Conservation (phyloP, 2,113 vertebrate species). For the Odocoileus virginianus region DNA sequence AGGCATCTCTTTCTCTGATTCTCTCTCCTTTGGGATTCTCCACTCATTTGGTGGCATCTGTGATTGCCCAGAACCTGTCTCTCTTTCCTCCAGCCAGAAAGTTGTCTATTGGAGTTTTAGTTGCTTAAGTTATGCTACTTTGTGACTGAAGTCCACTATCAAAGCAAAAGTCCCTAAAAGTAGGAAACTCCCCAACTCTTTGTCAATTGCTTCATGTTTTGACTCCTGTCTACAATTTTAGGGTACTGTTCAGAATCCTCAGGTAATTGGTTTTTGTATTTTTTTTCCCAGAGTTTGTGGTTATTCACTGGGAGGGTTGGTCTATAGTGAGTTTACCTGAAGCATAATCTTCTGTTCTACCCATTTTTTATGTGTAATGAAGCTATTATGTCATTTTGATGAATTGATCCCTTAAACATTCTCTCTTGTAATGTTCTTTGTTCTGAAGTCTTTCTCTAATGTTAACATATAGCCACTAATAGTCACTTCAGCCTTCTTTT, state of each 20-base stretch:
- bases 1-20: neutral
- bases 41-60: neutral
- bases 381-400: neutral
- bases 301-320: neutral
- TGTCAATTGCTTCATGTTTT: neutral
- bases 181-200: neutral
- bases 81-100: neutral
- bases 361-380: neutral
- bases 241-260: neutral
- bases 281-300: neutral
- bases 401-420: neutral
- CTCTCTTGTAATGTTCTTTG: neutral
- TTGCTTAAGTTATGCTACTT: neutral
- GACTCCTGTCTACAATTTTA: neutral
- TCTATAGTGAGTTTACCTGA: neutral
- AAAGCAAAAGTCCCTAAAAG: neutral
- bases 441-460: constrained; percentile 5
- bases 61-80: neutral
- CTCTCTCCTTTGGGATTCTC: neutral
- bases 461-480: neutral
- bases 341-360: neutral
- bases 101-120: neutral
- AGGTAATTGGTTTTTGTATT: neutral
- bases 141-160: neutral
- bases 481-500: neutral